Percentiles rank a stretch among this genome's conserved stretches.
phyloP scores from a whole-genome alignment of 2,113 vertebrate species.

The Leucosticte australis region DNA sequence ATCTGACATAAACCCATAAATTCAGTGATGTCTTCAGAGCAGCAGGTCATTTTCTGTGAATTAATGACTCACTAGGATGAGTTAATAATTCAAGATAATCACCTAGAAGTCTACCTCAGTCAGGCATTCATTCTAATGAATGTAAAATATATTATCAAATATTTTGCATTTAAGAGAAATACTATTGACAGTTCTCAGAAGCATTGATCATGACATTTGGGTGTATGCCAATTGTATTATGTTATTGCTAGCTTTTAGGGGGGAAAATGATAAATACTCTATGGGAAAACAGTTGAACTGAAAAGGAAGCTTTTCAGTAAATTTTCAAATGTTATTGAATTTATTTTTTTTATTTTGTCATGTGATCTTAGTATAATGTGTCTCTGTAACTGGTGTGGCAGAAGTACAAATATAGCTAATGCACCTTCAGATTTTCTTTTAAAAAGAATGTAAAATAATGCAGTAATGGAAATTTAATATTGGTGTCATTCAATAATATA shows the following conservation, averaged over 20 bases:
- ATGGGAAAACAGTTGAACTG: background rate
- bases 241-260: background rate
- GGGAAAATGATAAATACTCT: background rate
- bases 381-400: background rate
- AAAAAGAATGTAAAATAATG: background rate
- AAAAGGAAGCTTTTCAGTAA: background rate
- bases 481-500: background rate
- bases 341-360: background rate
- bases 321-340: background rate
- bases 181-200: background rate
- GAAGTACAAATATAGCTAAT: background rate
- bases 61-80: background rate
- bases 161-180: background rate
- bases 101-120: background rate
- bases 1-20: background rate
- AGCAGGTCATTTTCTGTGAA: background rate
- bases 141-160: background rate
- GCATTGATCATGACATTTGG: background rate
- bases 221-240: background rate
- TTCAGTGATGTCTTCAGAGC: background rate
- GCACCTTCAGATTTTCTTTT: background rate
- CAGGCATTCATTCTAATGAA: background rate
- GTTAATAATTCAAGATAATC: constrained; percentile 9
- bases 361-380: background rate
- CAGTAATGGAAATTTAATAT: background rate